Percentiles rank a stretch among this genome's conserved stretches.
Evolutionary conservation across 2,113 vertebrate species (phyloP).

Genomic region (Noctilio leporinus): DNA sequence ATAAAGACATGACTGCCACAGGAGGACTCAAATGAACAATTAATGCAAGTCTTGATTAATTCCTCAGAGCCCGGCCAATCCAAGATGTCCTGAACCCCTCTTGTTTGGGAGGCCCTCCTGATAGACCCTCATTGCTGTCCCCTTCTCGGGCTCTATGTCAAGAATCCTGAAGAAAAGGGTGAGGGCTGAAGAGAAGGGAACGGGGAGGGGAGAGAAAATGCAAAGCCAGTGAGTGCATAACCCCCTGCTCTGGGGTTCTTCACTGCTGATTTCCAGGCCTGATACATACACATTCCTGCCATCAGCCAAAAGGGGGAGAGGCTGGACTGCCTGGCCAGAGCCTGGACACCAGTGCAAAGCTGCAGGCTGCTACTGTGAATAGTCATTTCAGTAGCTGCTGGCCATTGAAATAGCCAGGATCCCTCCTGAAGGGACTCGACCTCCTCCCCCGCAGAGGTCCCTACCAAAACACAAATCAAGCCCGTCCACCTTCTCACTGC

Average conservation of each 20-base stretch:
- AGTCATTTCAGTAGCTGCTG: not conserved
- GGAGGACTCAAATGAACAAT: not conserved
- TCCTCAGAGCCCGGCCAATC: not conserved
- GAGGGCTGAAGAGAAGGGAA: not conserved
- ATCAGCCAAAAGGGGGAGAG: not conserved
- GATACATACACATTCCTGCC: not conserved
- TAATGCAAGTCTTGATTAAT: not conserved
- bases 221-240: not conserved
- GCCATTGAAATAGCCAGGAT: not conserved
- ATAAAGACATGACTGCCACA: no score
- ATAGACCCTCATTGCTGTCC: not conserved
- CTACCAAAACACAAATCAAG: not conserved
- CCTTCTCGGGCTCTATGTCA: no score
- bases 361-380: not conserved
- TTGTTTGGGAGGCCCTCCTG: not conserved
- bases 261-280: not conserved
- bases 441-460: not conserved
- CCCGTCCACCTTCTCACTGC: not conserved
- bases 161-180: not conserved
- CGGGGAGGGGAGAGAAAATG: not conserved
- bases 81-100: not conserved
- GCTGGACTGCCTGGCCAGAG: not conserved
- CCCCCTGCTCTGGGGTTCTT: not conserved
- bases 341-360: not conserved
- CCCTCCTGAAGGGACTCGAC: not conserved